A percentile compares a stretch with the other conserved stretches of the same genome.
These are phyloP conservation scores for Phallusia fumigata DNA, from an alignment of 23 tunicate genomes.

Conservation along the genomic window DNA sequence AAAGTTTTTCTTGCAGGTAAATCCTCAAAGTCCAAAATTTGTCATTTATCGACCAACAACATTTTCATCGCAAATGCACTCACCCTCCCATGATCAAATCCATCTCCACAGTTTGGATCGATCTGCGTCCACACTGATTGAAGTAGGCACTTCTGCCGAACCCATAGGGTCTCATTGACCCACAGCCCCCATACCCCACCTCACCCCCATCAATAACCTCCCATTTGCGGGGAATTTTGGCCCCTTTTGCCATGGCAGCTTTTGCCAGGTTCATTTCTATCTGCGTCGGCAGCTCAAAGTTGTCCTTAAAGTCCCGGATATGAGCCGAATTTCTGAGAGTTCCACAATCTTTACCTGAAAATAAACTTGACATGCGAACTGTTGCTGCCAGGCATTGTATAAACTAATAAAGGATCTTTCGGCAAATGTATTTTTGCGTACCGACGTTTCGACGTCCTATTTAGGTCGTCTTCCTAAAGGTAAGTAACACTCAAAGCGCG, in stretches of 20 bases:
- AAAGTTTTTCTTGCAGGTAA: too few species aligned
- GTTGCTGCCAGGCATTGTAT: background rate
- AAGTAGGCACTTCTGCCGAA: conserved; percentile 71
- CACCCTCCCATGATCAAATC: conserved; percentile 59
- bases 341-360: conserved; percentile 33
- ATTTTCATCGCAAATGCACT: background rate
- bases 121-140: conserved; percentile 54
- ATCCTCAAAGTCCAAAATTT: too few species aligned
- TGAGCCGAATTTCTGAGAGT: background rate
- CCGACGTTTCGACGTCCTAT: too few species aligned
- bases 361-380: background rate
- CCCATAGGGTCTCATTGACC: conserved; percentile 69
- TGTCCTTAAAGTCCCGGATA: conserved; percentile 56
- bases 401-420: too few species aligned
- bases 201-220: conserved; percentile 51
- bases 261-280: background rate
- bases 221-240: conserved; percentile 34
- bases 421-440: too few species aligned
- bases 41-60: too few species aligned
- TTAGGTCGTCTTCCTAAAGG: too few species aligned
- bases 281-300: conserved; percentile 29
- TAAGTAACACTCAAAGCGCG: too few species aligned
- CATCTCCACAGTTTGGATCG: conserved; percentile 69
- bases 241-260: background rate
- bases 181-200: conserved; percentile 77